Conservation (phyloP, 2,113 vertebrate species). For the Cololabis saira region DNA sequence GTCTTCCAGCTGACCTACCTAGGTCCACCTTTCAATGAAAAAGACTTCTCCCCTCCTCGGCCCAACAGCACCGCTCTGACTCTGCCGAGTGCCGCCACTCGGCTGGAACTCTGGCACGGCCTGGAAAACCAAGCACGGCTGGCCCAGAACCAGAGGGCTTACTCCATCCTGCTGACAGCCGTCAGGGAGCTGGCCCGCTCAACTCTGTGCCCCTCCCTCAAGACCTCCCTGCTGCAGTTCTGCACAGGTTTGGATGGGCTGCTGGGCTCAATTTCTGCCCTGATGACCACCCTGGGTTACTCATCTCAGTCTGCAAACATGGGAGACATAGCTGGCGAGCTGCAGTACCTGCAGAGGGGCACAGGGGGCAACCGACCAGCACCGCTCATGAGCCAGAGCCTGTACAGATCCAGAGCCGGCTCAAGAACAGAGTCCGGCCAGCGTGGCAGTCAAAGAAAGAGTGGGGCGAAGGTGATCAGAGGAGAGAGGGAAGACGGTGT, state of each 20-base stretch:
- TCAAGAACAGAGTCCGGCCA: slow-evolving; percentile 29
- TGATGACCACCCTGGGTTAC: slow-evolving; percentile 92
- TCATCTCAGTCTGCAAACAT: slow-evolving; percentile 64
- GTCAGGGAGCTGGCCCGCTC: slow-evolving; percentile 88
- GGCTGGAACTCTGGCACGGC: slow-evolving; percentile 91
- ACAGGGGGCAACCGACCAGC: slow-evolving; percentile 49
- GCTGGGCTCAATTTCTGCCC: slow-evolving; percentile 91
- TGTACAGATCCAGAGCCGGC: slow-evolving; percentile 50
- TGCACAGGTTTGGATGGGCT: slow-evolving; percentile 93
- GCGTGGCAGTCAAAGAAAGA: slow-evolving; percentile 45
- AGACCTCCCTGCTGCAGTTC: slow-evolving; percentile 91
- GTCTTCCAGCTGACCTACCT: slow-evolving; percentile 90
- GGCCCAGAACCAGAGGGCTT: slow-evolving; percentile 94
- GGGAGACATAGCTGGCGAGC: slow-evolving; percentile 14
- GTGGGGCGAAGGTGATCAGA: slow-evolving; percentile 34
- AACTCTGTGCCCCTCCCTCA: slow-evolving; percentile 88
- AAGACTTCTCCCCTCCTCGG: slow-evolving; percentile 93
- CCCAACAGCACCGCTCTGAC: slow-evolving; percentile 87
- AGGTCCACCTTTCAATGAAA: slow-evolving; percentile 95
- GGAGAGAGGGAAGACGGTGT: slow-evolving; percentile 55
- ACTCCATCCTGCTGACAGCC: slow-evolving; percentile 92
- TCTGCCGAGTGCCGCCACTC: slow-evolving; percentile 92
- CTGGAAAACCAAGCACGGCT: slow-evolving; percentile 92
- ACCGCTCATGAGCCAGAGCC: slow-evolving; percentile 68
- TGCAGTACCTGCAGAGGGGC: slow-evolving; percentile 42